A percentile compares a stretch with the other conserved stretches of the same genome.
phyloP scores from a whole-genome alignment of 2,888 invertebrate species.

The Nemapogon koenigi region DNA sequence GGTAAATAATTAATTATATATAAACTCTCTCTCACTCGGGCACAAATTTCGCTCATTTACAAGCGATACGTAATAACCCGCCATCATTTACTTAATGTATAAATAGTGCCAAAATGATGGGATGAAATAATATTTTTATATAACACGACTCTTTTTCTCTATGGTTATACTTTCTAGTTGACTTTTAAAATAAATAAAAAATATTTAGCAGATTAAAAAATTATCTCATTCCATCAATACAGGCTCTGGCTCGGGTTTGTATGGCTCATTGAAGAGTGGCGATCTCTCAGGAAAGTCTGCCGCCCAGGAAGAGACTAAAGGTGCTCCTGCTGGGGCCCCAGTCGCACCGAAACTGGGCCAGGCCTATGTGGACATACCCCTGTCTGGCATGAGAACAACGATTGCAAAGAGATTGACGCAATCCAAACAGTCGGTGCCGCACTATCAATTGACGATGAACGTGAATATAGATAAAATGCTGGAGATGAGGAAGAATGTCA shows the following conservation, averaged over 20 bases:
- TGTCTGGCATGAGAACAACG: conserved; percentile 82
- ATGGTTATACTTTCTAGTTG: too few species aligned
- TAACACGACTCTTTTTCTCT: too few species aligned
- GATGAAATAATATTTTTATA: too few species aligned
- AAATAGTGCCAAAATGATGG: too few species aligned
- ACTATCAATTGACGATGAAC: conserved; percentile 92
- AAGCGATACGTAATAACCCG: too few species aligned
- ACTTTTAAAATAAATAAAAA: too few species aligned
- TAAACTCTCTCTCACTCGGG: too few species aligned
- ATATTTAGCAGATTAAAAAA: not conserved
- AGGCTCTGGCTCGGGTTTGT: conserved; percentile 79
- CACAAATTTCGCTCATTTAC: too few species aligned
- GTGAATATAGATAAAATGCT: conserved; percentile 84
- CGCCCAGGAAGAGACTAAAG: conserved; percentile 22
- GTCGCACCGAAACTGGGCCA: conserved; percentile 50
- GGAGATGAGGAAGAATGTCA: conserved; percentile 77
- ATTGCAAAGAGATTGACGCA: conserved; percentile 89
- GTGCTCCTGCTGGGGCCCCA: conserved; percentile 23
- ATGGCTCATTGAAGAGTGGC: conserved; percentile 81
- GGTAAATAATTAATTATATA: too few species aligned
- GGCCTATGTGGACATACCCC: conserved; percentile 77
- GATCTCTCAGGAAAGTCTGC: conserved; percentile 68
- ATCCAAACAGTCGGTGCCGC: conserved; percentile 94
- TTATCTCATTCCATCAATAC: conserved; percentile 18
- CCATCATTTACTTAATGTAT: too few species aligned